Evolutionary conservation across 2,888 invertebrate species (phyloP).

Genomic region (Drymonia ruficornis): DNA sequence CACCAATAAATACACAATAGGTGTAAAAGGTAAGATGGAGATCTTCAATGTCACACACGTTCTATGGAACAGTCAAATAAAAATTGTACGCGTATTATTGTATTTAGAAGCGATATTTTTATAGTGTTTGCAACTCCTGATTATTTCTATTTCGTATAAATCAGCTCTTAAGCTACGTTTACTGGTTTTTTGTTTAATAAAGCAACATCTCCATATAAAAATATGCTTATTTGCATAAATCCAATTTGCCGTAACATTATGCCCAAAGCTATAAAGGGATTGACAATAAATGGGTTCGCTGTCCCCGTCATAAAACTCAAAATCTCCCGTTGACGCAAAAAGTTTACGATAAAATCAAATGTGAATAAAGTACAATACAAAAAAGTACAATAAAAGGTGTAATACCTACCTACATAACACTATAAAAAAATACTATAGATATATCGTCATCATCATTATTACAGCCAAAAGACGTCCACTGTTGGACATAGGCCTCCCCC

Average conservation of each 20-base stretch:
- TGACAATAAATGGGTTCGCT: constrained; percentile 19
- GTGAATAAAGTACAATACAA: background rate
- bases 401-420: no score
- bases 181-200: background rate
- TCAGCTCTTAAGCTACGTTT: background rate
- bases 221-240: constrained; percentile 23
- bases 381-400: background rate
- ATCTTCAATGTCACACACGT: background rate
- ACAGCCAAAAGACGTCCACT: no score
- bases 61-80: no score
- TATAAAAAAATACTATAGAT: no score
- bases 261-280: constrained; percentile 21
- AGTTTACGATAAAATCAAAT: constrained; percentile 6
- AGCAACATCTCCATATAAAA: constrained; percentile 10
- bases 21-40: background rate
- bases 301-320: constrained; percentile 14
- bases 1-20: background rate
- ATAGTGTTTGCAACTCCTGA: no score
- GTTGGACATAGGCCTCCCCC: no score
- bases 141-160: no score
- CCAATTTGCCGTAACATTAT: constrained; percentile 22
- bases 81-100: no score
- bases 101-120: no score
- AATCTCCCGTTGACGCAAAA: constrained; percentile 1
- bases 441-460: no score